phyloP scores from a whole-genome alignment of 2,888 invertebrate genomes.

The Agriopis marginaria region DNA sequence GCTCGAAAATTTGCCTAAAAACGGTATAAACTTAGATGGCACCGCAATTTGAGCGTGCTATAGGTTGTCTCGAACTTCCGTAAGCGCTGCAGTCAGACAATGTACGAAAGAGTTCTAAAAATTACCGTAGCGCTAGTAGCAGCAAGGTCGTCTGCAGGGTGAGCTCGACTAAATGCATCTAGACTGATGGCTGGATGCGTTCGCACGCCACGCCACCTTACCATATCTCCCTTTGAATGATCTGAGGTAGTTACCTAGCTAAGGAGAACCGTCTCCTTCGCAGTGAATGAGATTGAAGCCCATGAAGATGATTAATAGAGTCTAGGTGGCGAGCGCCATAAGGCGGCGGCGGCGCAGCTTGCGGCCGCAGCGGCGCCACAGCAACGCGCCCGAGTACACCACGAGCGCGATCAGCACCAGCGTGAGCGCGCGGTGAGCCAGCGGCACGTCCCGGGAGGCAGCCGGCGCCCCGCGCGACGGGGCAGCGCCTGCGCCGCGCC shows the following conservation, averaged over 20 bases:
- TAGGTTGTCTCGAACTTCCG: no score
- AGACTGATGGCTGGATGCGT: no score
- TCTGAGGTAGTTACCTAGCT: not conserved
- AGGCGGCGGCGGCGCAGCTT: conserved; percentile 69
- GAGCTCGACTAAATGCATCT: no score
- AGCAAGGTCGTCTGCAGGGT: not conserved
- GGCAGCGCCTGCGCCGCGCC: conserved; percentile 82
- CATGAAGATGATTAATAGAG: not conserved
- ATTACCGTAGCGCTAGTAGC: no score
- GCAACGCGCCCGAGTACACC: conserved; percentile 61
- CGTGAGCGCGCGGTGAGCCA: conserved; percentile 58
- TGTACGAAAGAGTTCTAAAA: no score
- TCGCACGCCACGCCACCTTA: no score
- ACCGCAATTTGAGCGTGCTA: no score
- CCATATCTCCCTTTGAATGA: not conserved
- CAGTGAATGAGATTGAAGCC: not conserved
- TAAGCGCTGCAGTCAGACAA: no score
- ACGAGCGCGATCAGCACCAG: conserved; percentile 58
- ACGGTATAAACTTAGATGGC: no score
- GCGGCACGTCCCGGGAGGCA: conserved; percentile 54
- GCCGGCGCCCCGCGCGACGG: conserved; percentile 57
- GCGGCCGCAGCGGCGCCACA: conserved; percentile 72
- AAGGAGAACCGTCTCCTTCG: not conserved
- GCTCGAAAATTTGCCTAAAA: no score
- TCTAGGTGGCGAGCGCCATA: conserved; percentile 75